phyloP scores from a whole-genome alignment of 1,140 invertebrate genomes.

The Euura saliciscinereae region DNA sequence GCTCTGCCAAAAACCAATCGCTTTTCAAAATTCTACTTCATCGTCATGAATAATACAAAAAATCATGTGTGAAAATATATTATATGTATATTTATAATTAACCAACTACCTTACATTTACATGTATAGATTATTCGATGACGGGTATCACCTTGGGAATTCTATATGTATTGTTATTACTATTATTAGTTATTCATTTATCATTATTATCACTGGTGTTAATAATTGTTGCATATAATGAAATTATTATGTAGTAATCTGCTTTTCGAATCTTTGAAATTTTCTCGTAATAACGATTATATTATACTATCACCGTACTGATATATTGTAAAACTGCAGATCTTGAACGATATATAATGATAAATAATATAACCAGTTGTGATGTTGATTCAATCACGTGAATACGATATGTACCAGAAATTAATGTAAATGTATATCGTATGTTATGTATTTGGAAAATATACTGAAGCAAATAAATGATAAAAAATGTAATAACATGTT shows the following conservation, averaged over 20 bases:
- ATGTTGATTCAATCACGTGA: not conserved
- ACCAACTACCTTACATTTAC: not conserved
- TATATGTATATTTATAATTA: slow-evolving; percentile 1
- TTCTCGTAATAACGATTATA: not conserved
- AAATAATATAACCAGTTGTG: not conserved
- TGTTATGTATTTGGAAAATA: slow-evolving; percentile 39
- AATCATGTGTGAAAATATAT: not conserved
- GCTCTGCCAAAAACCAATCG: not conserved
- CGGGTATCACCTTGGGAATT: slow-evolving; percentile 3
- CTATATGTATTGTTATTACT: not conserved
- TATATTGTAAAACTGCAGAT: not conserved
- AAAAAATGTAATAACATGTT: not conserved
- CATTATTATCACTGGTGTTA: not conserved
- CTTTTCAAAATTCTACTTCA: not conserved
- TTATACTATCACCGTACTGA: not conserved
- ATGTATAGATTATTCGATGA: slow-evolving; percentile 1
- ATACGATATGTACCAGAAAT: slow-evolving; percentile 5
- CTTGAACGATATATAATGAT: not conserved
- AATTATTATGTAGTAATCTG: not conserved
- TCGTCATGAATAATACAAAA: too few relatives aligned
- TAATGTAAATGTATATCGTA: slow-evolving; percentile 32
- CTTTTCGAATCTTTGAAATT: slow-evolving; percentile 15
- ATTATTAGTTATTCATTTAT: not conserved
- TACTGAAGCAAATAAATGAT: slow-evolving; percentile 38
- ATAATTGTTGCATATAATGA: not conserved